Evolutionary conservation across 1,140 invertebrate species (phyloP).

Genomic region (Nasonia vitripennis): DNA sequence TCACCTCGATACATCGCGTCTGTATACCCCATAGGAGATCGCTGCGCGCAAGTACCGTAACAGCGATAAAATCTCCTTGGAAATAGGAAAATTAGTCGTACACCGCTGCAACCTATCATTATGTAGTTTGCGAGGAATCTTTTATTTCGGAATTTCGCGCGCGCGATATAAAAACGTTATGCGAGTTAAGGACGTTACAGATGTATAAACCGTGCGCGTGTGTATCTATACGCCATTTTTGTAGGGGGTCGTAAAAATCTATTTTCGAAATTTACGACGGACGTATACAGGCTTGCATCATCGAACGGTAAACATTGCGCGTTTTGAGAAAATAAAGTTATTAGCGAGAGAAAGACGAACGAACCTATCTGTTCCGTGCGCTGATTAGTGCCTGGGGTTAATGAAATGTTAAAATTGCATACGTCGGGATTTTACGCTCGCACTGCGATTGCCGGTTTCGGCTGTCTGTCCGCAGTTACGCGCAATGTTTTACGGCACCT

Average conservation of each 20-base stretch:
- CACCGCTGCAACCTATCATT: not conserved
- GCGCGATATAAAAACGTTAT: not conserved
- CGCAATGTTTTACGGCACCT: no score
- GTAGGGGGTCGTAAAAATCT: not conserved
- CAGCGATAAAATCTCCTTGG: constrained; percentile 21
- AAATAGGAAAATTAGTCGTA: constrained; percentile 5
- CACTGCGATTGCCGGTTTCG: not conserved
- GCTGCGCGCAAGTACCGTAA: constrained; percentile 14
- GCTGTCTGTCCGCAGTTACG: not conserved
- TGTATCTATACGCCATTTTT: not conserved
- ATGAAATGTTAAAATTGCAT: not conserved
- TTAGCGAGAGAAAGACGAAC: not conserved
- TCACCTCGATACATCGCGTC: not conserved
- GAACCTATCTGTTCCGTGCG: not conserved
- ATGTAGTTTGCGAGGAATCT: not conserved
- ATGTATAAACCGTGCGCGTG: not conserved
- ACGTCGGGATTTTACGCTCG: not conserved
- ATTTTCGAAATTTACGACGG: constrained; percentile 1
- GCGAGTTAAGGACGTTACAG: not conserved
- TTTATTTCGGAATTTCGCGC: not conserved
- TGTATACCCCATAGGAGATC: not conserved
- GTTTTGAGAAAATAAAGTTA: constrained; percentile 5
- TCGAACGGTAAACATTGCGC: not conserved
- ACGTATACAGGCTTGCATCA: not conserved
- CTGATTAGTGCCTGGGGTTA: not conserved